These are phyloP conservation scores for Ptilodon capucinus DNA, from an alignment of 2,888 invertebrate species.

Conservation along the genomic window DNA sequence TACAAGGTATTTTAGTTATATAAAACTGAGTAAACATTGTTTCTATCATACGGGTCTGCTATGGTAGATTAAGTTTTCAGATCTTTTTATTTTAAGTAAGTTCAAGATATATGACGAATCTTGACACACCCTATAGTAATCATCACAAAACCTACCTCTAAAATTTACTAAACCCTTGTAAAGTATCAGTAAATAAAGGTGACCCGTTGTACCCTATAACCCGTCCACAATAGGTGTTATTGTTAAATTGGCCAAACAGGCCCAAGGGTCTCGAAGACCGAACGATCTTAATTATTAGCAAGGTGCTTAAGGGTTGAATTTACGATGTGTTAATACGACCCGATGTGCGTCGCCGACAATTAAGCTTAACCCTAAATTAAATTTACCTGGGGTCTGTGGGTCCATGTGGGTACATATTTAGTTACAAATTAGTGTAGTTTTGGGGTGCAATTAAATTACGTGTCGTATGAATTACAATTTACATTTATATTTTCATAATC, in stretches of 20 bases:
- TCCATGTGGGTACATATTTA: slow-evolving; percentile 30
- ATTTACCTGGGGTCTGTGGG: slow-evolving; percentile 69
- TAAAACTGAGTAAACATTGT: too few species aligned
- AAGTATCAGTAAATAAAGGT: slow-evolving; percentile 55
- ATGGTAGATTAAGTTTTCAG: too few species aligned
- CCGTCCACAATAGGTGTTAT: slow-evolving; percentile 57
- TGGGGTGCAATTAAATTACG: slow-evolving; percentile 2
- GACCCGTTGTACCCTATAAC: slow-evolving; percentile 51
- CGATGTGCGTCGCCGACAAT: slow-evolving; percentile 68
- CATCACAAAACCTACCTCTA: not conserved
- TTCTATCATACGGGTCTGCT: too few species aligned
- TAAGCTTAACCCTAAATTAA: slow-evolving; percentile 70
- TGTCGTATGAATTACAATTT: not conserved
- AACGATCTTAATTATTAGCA: slow-evolving; percentile 75
- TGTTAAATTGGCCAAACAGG: slow-evolving; percentile 66
- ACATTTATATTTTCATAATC: not conserved
- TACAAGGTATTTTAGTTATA: too few species aligned
- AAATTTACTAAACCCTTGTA: slow-evolving; percentile 36
- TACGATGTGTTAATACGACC: slow-evolving; percentile 76
- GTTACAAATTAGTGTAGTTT: slow-evolving; percentile 34
- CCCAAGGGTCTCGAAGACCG: slow-evolving; percentile 53
- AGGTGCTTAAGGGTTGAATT: slow-evolving; percentile 77
- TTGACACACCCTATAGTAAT: not conserved
- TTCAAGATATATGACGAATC: not conserved
- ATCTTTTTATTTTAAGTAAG: too few species aligned